Evolutionary conservation across 2,888 invertebrate genomes (phyloP).

Genomic region (Junonia oenone): DNA sequence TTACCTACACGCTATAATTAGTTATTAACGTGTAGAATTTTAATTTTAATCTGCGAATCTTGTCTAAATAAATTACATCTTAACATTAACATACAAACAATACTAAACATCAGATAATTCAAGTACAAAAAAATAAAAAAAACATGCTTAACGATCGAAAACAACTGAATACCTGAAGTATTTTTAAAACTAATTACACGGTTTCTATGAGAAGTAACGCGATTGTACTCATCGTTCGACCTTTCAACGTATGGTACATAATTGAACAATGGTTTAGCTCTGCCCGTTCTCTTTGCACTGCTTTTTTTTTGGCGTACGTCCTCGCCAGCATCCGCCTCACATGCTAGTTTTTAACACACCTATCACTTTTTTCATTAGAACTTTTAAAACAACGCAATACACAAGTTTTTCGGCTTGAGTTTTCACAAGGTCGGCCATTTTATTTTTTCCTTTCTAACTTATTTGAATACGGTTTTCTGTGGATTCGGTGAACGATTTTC

Average conservation of each 20-base stretch:
- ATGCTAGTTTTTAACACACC: slow-evolving; percentile 17
- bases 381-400: slow-evolving; percentile 22
- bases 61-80: background rate
- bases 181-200: slow-evolving; percentile 7
- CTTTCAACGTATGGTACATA: slow-evolving; percentile 35
- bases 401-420: slow-evolving; percentile 21
- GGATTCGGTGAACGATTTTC: background rate
- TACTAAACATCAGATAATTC: background rate
- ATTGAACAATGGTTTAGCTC: slow-evolving; percentile 43
- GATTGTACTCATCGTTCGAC: slow-evolving; percentile 31
- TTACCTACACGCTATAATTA: background rate
- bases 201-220: slow-evolving; percentile 22
- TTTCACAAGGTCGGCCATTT: slow-evolving; percentile 18
- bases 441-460: slow-evolving; percentile 13
- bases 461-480: background rate
- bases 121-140: background rate
- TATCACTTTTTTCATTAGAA: slow-evolving; percentile 28
- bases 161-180: background rate
- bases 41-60: background rate
- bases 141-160: background rate
- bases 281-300: slow-evolving; percentile 48
- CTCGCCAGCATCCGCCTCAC: slow-evolving; percentile 49
- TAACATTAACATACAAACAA: background rate
- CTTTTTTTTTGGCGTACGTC: slow-evolving; percentile 51
- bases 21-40: background rate